Base-by-base conservation (phyloP, 2,797 vertebrate genomes). In the Remorina albescens region DNA sequence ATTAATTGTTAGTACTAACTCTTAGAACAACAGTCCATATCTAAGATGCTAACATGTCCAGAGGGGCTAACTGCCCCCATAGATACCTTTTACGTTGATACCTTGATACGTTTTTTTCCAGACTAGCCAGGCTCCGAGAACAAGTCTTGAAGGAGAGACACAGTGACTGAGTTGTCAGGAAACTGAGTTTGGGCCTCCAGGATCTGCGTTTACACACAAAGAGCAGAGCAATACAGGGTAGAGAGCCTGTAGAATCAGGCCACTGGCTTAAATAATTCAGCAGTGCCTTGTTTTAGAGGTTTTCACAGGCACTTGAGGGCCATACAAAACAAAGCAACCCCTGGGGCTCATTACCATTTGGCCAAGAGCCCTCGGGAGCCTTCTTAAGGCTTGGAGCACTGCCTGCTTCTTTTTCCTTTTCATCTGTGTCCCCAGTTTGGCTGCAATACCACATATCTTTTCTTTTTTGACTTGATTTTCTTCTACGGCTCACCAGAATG, bases 321-420 rank as follows among this genome's bases (percentile, higher is more conserved):
- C 91, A 90, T 83, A 81, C 56, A 89, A 94, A 91, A 93, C 93
- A 93, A 94, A 94, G 87, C 89, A 88, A 89, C 88, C 87, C 92
- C 90, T 89, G 91, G 91, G 90, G 89, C 91, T 93, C 91, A 90
- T 94, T 94, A 94, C 90, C 92, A 92, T 94, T 94, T 93, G 92
- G 92, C 93, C 83, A 78, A 76, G 83, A 89, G 92, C 91, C 90
- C 89, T 89, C 78, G 69, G 91, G 90, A 93, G 87, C 74, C 85
- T 92, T 93, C 89, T 92, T 86, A 93, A 92, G 84, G 78, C 83
- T 89, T 93, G 93, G 92, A 94, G 73, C 63, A 44, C 78, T 83
- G 92, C 91, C 89, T 82, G 75, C 66, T 90, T 91, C 86, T 90
- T 88, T 86, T 85, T 89, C 61, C 71, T 84, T 88, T 89, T 83